Base-by-base conservation (phyloP, 2,888 invertebrate genomes). In the Parascotia fuliginaria region DNA sequence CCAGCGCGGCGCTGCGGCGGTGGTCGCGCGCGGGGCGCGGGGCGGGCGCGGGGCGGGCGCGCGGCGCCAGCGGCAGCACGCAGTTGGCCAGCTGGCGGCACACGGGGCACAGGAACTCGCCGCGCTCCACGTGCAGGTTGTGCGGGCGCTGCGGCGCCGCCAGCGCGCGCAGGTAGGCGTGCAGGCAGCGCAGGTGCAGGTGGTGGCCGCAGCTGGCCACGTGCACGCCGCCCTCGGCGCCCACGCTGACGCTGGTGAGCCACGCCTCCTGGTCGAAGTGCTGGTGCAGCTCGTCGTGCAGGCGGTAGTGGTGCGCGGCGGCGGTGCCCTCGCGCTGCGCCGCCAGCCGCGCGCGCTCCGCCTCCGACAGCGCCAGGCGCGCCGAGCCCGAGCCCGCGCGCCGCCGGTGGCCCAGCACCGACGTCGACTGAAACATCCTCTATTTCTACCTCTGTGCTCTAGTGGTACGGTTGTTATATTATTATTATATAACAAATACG, bases 141-240 rank as follows among this genome's bases (percentile, higher is more conserved):
- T 95, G 95, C 61, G 95, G 94, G 22, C 96, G 93, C 80, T 96
- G 96, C 63, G 96, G 95, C 55, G 95, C 95, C 69, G 95, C 94
- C 55, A 99, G 93, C 24, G 98, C 96, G 72, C 95, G 95, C 71
- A 98, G 93, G 92, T 99, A 99, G 0, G 97, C 95, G 79, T 96
- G 96, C 75, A 98, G 95, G 85, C 99, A 99, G 80, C 97, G 96
- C 73, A 98, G 93, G 91, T 99, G 99, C 51, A 99, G 94, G 87
- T 98, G 97, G 90, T 99, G 99, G 0, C 99, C 99, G 92, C 99
- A 99, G 1, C 98, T 97, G 86, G 97, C 97, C 42, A 98, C 97
- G 85, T 97, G 96, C 42, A 98, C 97, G 43, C 98, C 98, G 59
- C 97, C 97, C 85, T 97, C 97, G 95, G 96, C 97, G 2, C 97